Evolutionary conservation across 1,140 invertebrate genomes (phyloP), one percentile per base, ranked within the genome.

Genomic region (Cydia fagiglandana): DNA sequence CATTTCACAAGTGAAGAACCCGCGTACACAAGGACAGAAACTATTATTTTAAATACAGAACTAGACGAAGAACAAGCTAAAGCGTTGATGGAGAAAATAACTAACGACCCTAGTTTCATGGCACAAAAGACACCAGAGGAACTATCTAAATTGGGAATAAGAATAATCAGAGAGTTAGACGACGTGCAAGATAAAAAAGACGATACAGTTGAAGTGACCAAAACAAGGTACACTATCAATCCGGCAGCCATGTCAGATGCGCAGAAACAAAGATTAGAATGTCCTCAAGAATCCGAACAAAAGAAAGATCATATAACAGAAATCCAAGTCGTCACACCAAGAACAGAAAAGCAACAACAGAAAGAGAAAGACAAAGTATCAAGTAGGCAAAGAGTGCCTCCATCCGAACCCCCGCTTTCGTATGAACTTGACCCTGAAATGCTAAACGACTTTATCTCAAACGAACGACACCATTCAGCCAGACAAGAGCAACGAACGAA

Each of bases 21-120:
- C 5, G 86, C 88, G 6, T 93, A 88, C 56, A 92, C 90, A 0
- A 91, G 86, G 87, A 93, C 91, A 0, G 93, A 93, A 83, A 93
- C 93, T 1, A 92, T 93, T 75, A 91, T 93, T 64, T 77, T 93
- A 70, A 93, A 93, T 70, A 82, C 82, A 17, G 86, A 93, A 75
- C 84, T 93, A 84, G 85, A 86, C 75, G 92, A 93, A 79, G 84
- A 86, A 68, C 85, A 93, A 83, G 91, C 93, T 4, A 91, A 87
- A 86, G 87, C 81, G 0, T 79, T 93, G 41, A 90, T 93, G 89
- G 88, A 88, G 64, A 93, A 91, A 82, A 73, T 93, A 30, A 89
- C 90, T 77, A 90, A 88, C 17, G 92, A 93, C 81, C 91, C 92
- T 15, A 90, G 76, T 82, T 93, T 93, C 76, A 91, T 92, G 88